A percentile compares a stretch with the other conserved stretches of the same genome.
phyloP scores from a whole-genome alignment of 2,888 invertebrate genomes.

The Ochlodes sylvanus region DNA sequence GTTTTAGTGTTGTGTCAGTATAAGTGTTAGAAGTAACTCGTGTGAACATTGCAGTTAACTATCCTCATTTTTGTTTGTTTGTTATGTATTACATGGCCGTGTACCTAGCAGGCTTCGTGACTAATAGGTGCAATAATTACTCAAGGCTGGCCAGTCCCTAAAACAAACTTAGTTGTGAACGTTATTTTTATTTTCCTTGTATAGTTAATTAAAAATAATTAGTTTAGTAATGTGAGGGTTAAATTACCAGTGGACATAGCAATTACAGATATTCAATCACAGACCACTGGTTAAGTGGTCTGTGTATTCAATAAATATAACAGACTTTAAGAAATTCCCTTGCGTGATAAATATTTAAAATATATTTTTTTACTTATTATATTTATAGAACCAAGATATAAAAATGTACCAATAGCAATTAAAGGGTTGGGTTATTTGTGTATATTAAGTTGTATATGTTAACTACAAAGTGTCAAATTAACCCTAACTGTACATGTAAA shows the following conservation, averaged over 20 bases:
- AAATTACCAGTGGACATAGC: not conserved
- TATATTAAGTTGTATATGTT: too few relatives aligned
- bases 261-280: not conserved
- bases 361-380: too few relatives aligned
- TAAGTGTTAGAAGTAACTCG: slow-evolving; percentile 12
- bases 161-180: slow-evolving; percentile 19
- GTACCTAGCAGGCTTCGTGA: slow-evolving; percentile 31
- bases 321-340: not conserved
- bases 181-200: not conserved
- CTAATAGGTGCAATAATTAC: slow-evolving; percentile 31
- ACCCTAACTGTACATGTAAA: too few relatives aligned
- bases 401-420: too few relatives aligned
- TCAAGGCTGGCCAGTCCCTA: slow-evolving; percentile 34
- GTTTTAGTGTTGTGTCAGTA: slow-evolving; percentile 6
- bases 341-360: too few relatives aligned
- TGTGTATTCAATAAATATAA: not conserved
- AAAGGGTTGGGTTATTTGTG: too few relatives aligned
- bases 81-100: slow-evolving; percentile 56
- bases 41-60: slow-evolving; percentile 27
- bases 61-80: slow-evolving; percentile 46
- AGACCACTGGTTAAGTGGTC: too few relatives aligned
- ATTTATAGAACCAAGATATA: too few relatives aligned
- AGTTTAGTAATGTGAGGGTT: not conserved
- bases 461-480: too few relatives aligned
- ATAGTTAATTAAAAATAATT: not conserved